A percentile compares a stretch with the other conserved stretches of the same genome.
phyloP scores from a whole-genome alignment of 2,888 invertebrate genomes.

The Diplazon laetatorius region DNA sequence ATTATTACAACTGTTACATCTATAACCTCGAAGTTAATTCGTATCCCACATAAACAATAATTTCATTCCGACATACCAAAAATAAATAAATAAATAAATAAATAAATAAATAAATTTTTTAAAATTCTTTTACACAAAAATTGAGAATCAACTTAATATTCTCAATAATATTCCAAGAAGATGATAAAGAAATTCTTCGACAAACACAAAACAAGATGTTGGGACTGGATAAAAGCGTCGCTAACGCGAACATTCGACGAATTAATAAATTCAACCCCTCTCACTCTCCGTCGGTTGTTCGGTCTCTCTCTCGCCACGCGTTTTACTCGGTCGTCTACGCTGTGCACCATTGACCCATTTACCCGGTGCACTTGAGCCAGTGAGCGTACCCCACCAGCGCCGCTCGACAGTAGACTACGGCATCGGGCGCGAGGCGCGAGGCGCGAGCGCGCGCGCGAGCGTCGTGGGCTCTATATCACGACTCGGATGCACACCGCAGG shows the following conservation, averaged over 20 bases:
- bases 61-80: too few relatives aligned
- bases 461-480: constrained; percentile 40
- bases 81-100: too few relatives aligned
- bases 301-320: constrained; percentile 3
- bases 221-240: not conserved
- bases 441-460: constrained; percentile 14
- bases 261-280: constrained; percentile 35
- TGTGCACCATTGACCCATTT: constrained; percentile 78
- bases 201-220: too few relatives aligned
- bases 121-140: too few relatives aligned
- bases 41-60: too few relatives aligned
- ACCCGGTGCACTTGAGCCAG: constrained; percentile 80
- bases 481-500: constrained; percentile 47
- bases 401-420: constrained; percentile 32
- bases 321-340: constrained; percentile 45
- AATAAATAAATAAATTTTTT: too few relatives aligned
- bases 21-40: too few relatives aligned
- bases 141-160: too few relatives aligned
- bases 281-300: too few relatives aligned
- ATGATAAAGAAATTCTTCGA: not conserved
- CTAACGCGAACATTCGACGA: constrained; percentile 10
- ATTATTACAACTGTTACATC: too few relatives aligned
- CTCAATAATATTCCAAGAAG: too few relatives aligned
- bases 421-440: too few relatives aligned
- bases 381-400: constrained; percentile 54